A percentile compares a stretch with the other conserved stretches of the same genome.
These are phyloP conservation scores for Betta splendens DNA, from an alignment of 2,797 vertebrate species.

Conservation along the genomic window DNA sequence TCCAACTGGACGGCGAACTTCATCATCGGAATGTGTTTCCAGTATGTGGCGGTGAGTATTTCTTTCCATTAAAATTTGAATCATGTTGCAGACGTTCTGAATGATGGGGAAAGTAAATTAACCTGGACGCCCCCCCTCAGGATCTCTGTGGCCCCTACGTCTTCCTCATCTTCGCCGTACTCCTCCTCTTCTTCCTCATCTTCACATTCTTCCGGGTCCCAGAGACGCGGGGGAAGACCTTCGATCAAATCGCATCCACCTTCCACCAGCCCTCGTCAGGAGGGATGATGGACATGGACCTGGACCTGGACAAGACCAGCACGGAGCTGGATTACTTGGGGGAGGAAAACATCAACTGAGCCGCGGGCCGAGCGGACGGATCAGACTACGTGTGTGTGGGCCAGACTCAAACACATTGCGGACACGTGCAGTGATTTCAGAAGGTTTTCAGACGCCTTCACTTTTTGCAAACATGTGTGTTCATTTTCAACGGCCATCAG, in stretches of 20 bases:
- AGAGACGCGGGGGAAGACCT: conserved; percentile 90
- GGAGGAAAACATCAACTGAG: conserved; percentile 76
- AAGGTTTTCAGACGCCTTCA: neutral
- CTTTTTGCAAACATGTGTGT: neutral
- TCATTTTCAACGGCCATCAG: neutral
- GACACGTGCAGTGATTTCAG: conserved; percentile 19
- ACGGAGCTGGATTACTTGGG: conserved; percentile 89
- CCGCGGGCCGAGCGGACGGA: conserved; percentile 9
- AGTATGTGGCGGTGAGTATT: conserved; percentile 87
- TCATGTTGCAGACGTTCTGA: neutral
- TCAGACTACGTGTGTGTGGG: conserved; percentile 22
- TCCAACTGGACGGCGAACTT: conserved; percentile 95
- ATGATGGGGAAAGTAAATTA: neutral
- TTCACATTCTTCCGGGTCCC: conserved; percentile 94
- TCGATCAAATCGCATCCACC: conserved; percentile 88
- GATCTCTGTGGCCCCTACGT: conserved; percentile 86
- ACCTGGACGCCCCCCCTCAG: conserved; percentile 47
- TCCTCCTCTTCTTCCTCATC: conserved; percentile 88
- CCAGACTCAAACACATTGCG: conserved; percentile 33
- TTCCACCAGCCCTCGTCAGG: conserved; percentile 77
- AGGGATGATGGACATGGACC: conserved; percentile 79
- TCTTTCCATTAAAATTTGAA: no score
- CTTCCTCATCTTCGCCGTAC: conserved; percentile 88
- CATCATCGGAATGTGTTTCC: conserved; percentile 91
- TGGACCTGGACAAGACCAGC: conserved; percentile 81